phyloP scores from a whole-genome alignment of 2,113 vertebrate species.

The Typhlomys cinereus region DNA sequence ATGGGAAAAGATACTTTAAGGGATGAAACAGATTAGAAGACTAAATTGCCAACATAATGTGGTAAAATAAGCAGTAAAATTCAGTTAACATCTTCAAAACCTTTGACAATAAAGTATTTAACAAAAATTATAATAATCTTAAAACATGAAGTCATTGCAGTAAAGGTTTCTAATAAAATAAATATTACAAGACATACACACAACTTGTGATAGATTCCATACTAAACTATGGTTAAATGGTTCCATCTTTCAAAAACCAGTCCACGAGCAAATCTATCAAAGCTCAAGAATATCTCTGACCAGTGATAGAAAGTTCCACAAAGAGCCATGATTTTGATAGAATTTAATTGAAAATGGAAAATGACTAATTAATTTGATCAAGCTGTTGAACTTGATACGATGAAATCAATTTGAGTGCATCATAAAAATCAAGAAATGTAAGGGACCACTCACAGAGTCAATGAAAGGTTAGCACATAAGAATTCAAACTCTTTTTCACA shows the following conservation, averaged over 20 bases:
- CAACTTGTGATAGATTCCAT: neutral
- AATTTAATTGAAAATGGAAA: slow-evolving; percentile 38
- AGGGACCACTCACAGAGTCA: neutral
- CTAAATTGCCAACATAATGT: neutral
- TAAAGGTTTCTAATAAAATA: slow-evolving; percentile 16
- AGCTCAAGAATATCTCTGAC: neutral
- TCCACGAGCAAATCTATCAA: neutral
- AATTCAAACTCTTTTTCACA: too few species aligned
- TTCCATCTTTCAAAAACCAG: neutral
- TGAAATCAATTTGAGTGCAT: slow-evolving; percentile 47
- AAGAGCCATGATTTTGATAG: neutral
- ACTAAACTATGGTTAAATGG: neutral
- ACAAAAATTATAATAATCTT: neutral
- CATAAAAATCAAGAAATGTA: slow-evolving; percentile 47
- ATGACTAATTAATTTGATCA: slow-evolving; percentile 41
- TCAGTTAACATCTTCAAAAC: neutral
- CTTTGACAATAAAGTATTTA: slow-evolving; percentile 1
- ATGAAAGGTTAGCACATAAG: neutral
- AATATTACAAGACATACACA: neutral
- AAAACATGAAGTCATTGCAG: neutral
- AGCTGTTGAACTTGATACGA: slow-evolving; percentile 2
- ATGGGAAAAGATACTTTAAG: slow-evolving; percentile 1
- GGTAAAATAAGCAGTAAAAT: slow-evolving; percentile 22
- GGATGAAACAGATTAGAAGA: neutral
- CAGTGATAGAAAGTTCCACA: neutral